Percentiles rank a stretch among this genome's conserved stretches.
These are phyloP conservation scores for Loripinus fragilis DNA, from an alignment of 2,888 invertebrate genomes.

Conservation along the genomic window DNA sequence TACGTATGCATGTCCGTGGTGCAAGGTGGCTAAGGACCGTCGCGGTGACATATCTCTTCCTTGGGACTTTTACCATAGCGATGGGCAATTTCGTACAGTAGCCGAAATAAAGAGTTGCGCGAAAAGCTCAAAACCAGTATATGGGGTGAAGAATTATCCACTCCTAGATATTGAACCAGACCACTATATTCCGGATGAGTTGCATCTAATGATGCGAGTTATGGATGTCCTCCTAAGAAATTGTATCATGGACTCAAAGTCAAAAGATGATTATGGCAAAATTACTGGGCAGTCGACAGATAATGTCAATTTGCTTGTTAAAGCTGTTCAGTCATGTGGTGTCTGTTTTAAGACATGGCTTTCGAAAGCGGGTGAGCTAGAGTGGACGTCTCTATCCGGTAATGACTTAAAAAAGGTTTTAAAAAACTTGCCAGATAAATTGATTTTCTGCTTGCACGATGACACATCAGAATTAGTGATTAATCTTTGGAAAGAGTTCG, in stretches of 20 bases:
- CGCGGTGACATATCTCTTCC: neutral
- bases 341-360: slow-evolving; percentile 10
- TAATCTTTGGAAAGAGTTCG: slow-evolving; percentile 1
- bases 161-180: slow-evolving; percentile 28
- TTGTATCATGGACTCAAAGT: slow-evolving; percentile 29
- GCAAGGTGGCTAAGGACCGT: neutral
- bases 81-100: neutral
- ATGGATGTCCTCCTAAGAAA: slow-evolving; percentile 35
- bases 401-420: slow-evolving; percentile 17
- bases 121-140: neutral
- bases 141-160: neutral
- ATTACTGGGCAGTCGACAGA: slow-evolving; percentile 10
- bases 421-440: slow-evolving; percentile 1
- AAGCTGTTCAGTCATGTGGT: slow-evolving; percentile 16
- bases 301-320: neutral
- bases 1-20: slow-evolving; percentile 31
- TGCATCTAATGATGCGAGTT: slow-evolving; percentile 40
- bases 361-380: slow-evolving; percentile 19
- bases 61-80: neutral
- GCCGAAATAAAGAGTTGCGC: slow-evolving; percentile 11
- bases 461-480: neutral
- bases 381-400: slow-evolving; percentile 19
- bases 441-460: slow-evolving; percentile 15
- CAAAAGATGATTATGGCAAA: slow-evolving; percentile 10
- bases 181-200: slow-evolving; percentile 30